A percentile compares a stretch with the other conserved stretches of the same genome.
Evolutionary conservation across 1,140 invertebrate species (phyloP).

Genomic region (Oncopodura yosiiana): DNA sequence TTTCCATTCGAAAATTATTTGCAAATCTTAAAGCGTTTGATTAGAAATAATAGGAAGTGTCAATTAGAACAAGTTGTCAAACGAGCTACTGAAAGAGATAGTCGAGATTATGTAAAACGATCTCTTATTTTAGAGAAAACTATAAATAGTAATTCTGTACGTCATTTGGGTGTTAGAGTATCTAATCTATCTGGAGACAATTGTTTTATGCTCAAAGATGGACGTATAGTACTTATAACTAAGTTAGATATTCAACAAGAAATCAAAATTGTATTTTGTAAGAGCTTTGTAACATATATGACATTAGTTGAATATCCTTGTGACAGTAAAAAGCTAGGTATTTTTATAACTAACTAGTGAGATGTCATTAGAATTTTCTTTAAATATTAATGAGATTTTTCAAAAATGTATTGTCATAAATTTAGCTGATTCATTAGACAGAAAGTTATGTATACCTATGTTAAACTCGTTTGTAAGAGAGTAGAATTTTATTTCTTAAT

Average conservation of each 20-base stretch:
- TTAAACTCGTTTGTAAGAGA: no score
- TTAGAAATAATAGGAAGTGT: not conserved
- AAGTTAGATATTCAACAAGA: not conserved
- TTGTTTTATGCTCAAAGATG: not conserved
- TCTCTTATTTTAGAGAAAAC: not conserved
- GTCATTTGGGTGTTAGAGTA: not conserved
- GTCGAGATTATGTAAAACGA: not conserved
- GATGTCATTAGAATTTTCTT: no score
- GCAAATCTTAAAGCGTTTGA: slow-evolving; percentile 37
- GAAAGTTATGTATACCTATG: no score
- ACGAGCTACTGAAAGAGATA: slow-evolving; percentile 6
- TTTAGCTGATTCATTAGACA: no score
- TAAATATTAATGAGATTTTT: no score
- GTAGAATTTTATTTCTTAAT: no score
- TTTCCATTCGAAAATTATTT: slow-evolving; percentile 45
- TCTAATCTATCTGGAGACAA: not conserved
- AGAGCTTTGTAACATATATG: not conserved
- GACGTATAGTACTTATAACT: not conserved
- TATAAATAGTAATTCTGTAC: not conserved
- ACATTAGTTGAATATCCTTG: not conserved
- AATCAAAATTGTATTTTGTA: not conserved
- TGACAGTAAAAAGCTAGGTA: not conserved
- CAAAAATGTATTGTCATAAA: no score
- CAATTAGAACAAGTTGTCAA: slow-evolving; percentile 18
- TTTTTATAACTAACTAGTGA: no score